These are phyloP conservation scores for Apotomis turbidana DNA, from an alignment of 2,888 invertebrate genomes.

Conservation along the genomic window DNA sequence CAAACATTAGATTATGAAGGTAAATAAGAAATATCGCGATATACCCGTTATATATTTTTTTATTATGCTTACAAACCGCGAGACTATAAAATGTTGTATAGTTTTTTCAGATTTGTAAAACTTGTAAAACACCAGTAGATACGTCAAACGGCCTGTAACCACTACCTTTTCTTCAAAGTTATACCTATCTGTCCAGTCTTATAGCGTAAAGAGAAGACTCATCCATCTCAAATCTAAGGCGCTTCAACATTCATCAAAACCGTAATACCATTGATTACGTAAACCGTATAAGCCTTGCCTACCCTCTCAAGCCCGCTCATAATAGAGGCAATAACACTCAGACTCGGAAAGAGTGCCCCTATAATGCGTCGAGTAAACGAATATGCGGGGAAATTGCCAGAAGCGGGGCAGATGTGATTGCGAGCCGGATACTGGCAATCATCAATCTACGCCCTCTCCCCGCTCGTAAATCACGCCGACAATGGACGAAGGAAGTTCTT, in stretches of 20 bases:
- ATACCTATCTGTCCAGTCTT: not conserved
- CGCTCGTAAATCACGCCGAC: constrained; percentile 80
- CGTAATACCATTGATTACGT: constrained; percentile 39
- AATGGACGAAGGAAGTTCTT: constrained; percentile 82
- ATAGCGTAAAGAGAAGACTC: not conserved
- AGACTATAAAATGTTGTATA: too few species aligned
- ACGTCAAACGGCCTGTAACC: too few species aligned
- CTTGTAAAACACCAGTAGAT: too few species aligned
- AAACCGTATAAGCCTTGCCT: constrained; percentile 48
- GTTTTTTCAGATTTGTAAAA: too few species aligned
- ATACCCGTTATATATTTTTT: too few species aligned
- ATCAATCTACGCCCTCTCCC: constrained; percentile 75
- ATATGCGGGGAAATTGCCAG: constrained; percentile 79
- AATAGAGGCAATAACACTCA: constrained; percentile 79
- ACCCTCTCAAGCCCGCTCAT: constrained; percentile 69
- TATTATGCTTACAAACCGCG: too few species aligned
- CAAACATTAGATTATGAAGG: too few species aligned
- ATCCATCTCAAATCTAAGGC: constrained; percentile 23
- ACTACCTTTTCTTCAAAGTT: not conserved
- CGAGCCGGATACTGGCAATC: constrained; percentile 76
- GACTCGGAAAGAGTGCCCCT: constrained; percentile 76
- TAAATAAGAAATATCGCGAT: too few species aligned
- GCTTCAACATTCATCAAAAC: constrained; percentile 38
- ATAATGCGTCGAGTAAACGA: constrained; percentile 80
- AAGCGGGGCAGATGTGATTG: constrained; percentile 77